Evolutionary conservation across 2,113 vertebrate species (phyloP).

Genomic region (Tauraco erythrolophus): DNA sequence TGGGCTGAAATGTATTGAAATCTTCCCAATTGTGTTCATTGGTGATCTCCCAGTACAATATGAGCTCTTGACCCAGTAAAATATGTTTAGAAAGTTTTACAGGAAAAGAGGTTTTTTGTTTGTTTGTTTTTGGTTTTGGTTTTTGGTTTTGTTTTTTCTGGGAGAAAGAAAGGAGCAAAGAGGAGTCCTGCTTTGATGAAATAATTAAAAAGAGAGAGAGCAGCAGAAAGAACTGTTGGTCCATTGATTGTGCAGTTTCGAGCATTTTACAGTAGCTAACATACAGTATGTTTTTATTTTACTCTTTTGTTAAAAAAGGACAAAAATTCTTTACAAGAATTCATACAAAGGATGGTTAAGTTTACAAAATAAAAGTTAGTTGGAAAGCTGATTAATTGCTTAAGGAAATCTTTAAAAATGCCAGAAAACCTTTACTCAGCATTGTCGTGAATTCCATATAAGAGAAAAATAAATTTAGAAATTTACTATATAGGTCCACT

Average conservation of each 20-base stretch:
- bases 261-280: not conserved
- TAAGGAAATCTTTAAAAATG: not conserved
- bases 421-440: not conserved
- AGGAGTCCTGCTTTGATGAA: not conserved
- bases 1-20: not conserved
- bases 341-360: not conserved
- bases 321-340: not conserved
- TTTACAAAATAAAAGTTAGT: not conserved
- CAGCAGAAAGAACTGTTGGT: not conserved
- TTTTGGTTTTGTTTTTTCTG: not conserved
- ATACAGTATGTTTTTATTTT: not conserved
- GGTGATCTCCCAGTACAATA: not conserved
- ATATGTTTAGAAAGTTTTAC: not conserved
- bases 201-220: not conserved
- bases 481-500: not conserved
- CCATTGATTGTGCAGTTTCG: not conserved
- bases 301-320: not conserved
- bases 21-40: not conserved
- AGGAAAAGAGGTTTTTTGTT: not conserved
- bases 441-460: not conserved
- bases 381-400: not conserved
- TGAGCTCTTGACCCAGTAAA: not conserved
- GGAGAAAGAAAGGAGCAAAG: not conserved
- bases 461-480: not conserved
- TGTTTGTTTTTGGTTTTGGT: too few relatives aligned